Base-by-base conservation (phyloP, 2,113 vertebrate genomes). In the Sorex araneus region DNA sequence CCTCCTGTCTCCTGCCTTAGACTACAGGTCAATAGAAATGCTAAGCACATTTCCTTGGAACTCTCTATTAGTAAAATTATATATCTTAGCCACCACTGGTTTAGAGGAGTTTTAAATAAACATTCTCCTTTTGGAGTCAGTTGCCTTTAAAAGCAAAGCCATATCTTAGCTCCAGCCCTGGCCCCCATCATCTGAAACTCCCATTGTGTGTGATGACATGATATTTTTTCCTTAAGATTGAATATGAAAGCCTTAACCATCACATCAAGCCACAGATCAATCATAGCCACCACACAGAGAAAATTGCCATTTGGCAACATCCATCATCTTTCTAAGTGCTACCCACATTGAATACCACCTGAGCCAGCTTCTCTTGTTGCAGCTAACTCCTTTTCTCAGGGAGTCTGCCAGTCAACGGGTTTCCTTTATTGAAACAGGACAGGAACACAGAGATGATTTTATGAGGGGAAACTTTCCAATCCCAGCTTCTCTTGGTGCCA, bases 231-330 rank as follows among this genome's bases (percentile, higher is more conserved):
- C 32, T 92, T 64, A 76, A 90, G 71, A 97, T 78, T 95, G 80
- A 94, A 47, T 95, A 63, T 90, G 90, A 95, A 95, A 91, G 47
- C 80, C 57, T 93, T 89, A 78, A 78, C 87, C 84, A 87, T 89
- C 71, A 19, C 77, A 87, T 92, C 89, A 93, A 91, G 77, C 81
- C 89, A 60, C 63, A 78, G 80, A 92, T 95, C 87, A 89, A 67
- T 95, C 94, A 93, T 3, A 92, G 86, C 69, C 50, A 79, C 92
- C 92, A 87, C 92, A 92, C 67, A 89, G 77, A 96, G 94, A 94
- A 93, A 94, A 95, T 92, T 81, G 91, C 86, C 80, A 27, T 87
- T 96, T 75, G 86, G 80, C 57, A 45, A 57, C 87, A 92, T 91
- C 69, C 45, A 84, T 95, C 94, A 91, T 91, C 73, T 84, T 77